Evolutionary conservation across 2,113 vertebrate genomes (phyloP), one percentile per base, ranked within the genome.

Genomic region (Pleuronectes platessa): DNA sequence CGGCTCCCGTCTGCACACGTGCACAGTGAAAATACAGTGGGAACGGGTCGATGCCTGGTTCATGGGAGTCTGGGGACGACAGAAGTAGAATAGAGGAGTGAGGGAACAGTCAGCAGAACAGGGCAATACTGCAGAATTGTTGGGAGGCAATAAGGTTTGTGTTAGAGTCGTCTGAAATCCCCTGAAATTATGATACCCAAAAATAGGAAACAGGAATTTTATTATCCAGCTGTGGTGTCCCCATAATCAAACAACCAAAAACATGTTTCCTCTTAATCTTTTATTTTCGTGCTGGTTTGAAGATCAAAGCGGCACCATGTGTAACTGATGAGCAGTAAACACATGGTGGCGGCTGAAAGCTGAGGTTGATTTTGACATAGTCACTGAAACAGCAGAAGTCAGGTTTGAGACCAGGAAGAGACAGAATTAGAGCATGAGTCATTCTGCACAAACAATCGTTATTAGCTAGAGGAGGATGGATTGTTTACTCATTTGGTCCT

Each of bases 1-100:
- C 0, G 96, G 96, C 58, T 98, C 95, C 10, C 97, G 96, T 81
- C 96, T 95, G 71, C 96, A 96, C 81, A 99, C 74, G 78, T 99
- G 96, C 87, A 99, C 84, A 0, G 98, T 99, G 90, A 99, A 99
- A 86, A 99, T 96, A 79, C 98, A 99, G 92, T 99, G 98, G 65
- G 98, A 99, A 17, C 98, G 95, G 1, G 97, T 98, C 54, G 98
- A 99, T 0, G 98, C 97, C 92, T 98, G 95, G 87, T 99, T 99
- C 96, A 96, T 96, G 7, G 98, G 98, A 51, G 98, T 99, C 98
- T 99, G 75, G 6, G 71, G 2, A 76, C 14, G 49, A 77, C 40
- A 61, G 27, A 26, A 26, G 31, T n/a, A 77, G 5, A 53, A 21
- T 14, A 21, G 13, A 56, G n/a, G 37, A 13, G 49, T n/a, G 47